These are phyloP conservation scores for Epinephelus lanceolatus DNA, from an alignment of 2,113 vertebrate species.

Conservation along the genomic window DNA sequence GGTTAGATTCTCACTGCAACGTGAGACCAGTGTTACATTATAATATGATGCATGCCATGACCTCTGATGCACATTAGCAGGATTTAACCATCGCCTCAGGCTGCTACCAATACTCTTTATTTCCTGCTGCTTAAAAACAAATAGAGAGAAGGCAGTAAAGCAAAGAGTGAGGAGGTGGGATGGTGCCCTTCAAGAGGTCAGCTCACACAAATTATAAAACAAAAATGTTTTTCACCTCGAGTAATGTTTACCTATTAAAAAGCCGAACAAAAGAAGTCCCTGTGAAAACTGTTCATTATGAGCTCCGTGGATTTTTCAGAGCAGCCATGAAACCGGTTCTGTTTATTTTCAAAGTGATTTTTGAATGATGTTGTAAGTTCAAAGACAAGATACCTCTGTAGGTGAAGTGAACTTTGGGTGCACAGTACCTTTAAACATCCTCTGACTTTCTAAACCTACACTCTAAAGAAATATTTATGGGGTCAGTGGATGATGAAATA, in stretches of 20 bases:
- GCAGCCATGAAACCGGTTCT: too few species aligned
- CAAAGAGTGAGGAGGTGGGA: background rate
- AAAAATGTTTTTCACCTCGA: background rate
- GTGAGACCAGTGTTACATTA: background rate
- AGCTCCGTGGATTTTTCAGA: background rate
- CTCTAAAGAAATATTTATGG: too few species aligned
- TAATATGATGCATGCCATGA: background rate
- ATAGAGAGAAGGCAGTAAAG: background rate
- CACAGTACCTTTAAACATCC: background rate
- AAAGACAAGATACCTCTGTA: too few species aligned
- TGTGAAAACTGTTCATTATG: background rate
- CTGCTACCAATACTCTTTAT: background rate
- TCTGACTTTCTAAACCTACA: background rate
- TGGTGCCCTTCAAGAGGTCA: background rate
- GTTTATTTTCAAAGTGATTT: too few species aligned
- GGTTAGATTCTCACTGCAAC: background rate
- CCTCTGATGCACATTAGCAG: background rate
- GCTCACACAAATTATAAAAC: background rate
- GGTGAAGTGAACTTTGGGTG: background rate
- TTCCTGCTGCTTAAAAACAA: background rate
- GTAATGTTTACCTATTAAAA: too few species aligned
- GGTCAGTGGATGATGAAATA: too few species aligned
- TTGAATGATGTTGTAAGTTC: background rate
- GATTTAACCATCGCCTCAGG: constrained; percentile 16
- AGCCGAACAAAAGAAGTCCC: too few species aligned